phyloP scores from a whole-genome alignment of 1,140 invertebrate genomes.

The Elymnias hypermnestra region DNA sequence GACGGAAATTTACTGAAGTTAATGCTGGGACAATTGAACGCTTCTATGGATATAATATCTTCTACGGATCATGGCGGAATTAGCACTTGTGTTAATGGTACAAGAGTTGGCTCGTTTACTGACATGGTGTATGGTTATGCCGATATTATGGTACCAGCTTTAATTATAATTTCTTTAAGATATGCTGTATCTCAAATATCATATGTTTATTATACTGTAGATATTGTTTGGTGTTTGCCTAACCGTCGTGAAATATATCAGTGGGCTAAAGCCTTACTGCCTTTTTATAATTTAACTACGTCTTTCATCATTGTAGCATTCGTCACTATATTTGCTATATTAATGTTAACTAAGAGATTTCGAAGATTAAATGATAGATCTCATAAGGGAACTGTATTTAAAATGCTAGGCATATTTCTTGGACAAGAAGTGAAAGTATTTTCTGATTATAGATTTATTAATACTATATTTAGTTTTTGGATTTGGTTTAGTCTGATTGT shows the following conservation, averaged over 20 bases:
- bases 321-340: slow-evolving; percentile 19
- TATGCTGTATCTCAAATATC: slow-evolving; percentile 28
- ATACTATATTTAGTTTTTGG: slow-evolving; percentile 39
- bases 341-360: slow-evolving; percentile 5
- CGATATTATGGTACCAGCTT: slow-evolving; percentile 33
- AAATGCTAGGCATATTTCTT: slow-evolving; percentile 34
- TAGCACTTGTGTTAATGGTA: slow-evolving; percentile 20
- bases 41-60: slow-evolving; percentile 28
- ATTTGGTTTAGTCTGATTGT: slow-evolving; percentile 49
- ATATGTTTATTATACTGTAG: slow-evolving; percentile 24
- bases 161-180: slow-evolving; percentile 25
- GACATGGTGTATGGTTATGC: slow-evolving; percentile 29
- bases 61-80: slow-evolving; percentile 10
- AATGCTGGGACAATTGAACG: slow-evolving; percentile 31
- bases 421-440: slow-evolving; percentile 33
- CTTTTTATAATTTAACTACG: slow-evolving; percentile 30
- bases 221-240: slow-evolving; percentile 39
- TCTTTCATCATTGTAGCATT: slow-evolving; percentile 27
- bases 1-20: slow-evolving; percentile 33
- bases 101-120: slow-evolving; percentile 18
- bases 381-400: slow-evolving; percentile 18
- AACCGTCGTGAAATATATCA: slow-evolving; percentile 34
- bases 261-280: slow-evolving; percentile 42
- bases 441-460: slow-evolving; percentile 34
- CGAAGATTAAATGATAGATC: slow-evolving; percentile 4